phyloP scores from a whole-genome alignment of 2,797 vertebrate species.

The Ibycter americanus region DNA sequence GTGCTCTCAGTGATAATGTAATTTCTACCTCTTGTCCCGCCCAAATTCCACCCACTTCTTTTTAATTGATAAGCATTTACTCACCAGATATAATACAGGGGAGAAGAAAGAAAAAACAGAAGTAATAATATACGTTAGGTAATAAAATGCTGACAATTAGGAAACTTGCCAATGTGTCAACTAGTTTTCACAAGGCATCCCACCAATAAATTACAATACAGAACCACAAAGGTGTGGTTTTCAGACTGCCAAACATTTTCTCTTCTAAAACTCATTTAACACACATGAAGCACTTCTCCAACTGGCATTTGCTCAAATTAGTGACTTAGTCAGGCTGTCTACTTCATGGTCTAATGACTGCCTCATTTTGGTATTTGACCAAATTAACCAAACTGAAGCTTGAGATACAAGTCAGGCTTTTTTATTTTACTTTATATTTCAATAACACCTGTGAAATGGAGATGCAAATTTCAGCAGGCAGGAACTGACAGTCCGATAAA shows the following conservation, averaged over 20 bases:
- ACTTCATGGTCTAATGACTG: not conserved
- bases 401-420: not conserved
- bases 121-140: not conserved
- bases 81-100: not conserved
- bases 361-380: not conserved
- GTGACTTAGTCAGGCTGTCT: not conserved
- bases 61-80: constrained; percentile 12
- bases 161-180: not conserved
- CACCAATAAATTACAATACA: not conserved
- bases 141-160: not conserved
- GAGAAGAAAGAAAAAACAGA: constrained; percentile 1
- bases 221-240: not conserved
- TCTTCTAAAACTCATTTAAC: not conserved
- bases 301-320: not conserved
- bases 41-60: constrained; percentile 19
- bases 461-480: not conserved
- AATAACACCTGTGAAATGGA: not conserved
- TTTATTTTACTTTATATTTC: not conserved
- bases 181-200: not conserved
- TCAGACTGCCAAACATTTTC: not conserved
- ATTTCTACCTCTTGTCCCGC: not conserved
- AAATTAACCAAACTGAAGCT: not conserved
- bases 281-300: not conserved
- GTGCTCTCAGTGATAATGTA: not conserved
- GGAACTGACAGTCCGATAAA: not conserved